Evolutionary conservation across 2,888 invertebrate genomes (phyloP), one percentile per base, ranked within the genome.

Genomic region (Drosophila subsilvestris): DNA sequence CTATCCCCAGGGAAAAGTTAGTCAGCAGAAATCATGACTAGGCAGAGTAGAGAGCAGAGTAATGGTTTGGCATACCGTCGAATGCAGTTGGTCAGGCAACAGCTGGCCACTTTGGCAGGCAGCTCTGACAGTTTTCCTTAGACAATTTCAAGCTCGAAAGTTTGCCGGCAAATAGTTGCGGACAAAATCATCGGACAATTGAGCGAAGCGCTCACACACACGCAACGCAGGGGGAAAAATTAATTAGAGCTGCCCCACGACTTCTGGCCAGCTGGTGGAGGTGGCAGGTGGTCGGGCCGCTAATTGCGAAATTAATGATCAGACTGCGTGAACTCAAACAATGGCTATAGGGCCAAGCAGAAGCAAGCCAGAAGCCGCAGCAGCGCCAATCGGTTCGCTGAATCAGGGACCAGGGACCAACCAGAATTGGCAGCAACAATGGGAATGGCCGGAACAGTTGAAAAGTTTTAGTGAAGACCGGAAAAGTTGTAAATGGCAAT

Each of bases 281-380:
- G n/a, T n/a, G n/a, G 60, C 83, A 82, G 78, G 80, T 83, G 73
- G 69, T 48, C 27, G 50, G 58, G 50, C 72, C 58, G 51, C 78
- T 86, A 86, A 86, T 89, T 86, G 88, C 82, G 71, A 82, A 86
- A 85, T 78, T 86, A 86, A 86, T 87, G 89, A 78, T 74, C 66
- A 86, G 74, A 80, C 86, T 79, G 80, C 70, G 75, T 86, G 80
- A 81, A 82, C 75, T 82, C 72, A 86, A 86, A 86, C 78, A 88
- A 87, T 74, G 82, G 77, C 75, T 65, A 72, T 66, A 76, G 72
- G 70, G 76, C 76, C 74, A 86, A 70, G n/a, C 37, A 37, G 37
- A 29, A 10, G 12, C 32, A 29, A 10, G 12, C 32, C 12, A 29
- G 27, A 1, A 29, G 29, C 29, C 10, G 29, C 10, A 3, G 32